phyloP scores from a whole-genome alignment of 2,888 invertebrate species.

The Ctena decussata region DNA sequence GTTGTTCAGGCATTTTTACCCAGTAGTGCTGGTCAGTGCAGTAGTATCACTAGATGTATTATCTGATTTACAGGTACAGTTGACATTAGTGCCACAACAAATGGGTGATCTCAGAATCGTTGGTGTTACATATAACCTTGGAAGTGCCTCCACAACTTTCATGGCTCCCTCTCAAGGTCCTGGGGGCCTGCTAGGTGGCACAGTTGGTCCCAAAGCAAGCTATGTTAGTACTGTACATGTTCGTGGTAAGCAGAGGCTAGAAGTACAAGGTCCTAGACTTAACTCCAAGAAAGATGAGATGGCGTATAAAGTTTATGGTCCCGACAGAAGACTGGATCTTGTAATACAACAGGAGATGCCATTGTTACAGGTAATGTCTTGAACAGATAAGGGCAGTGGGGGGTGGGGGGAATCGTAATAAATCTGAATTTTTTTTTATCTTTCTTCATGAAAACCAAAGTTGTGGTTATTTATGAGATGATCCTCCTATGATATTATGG shows the following conservation, averaged over 20 bases:
- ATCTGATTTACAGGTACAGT: constrained; percentile 89
- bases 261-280: constrained; percentile 89
- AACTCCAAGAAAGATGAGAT: constrained; percentile 88
- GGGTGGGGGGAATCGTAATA: too few species aligned
- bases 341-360: constrained; percentile 93
- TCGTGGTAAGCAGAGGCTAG: constrained; percentile 86
- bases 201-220: constrained; percentile 72
- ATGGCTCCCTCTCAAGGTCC: constrained; percentile 70
- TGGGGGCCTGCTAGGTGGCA: constrained; percentile 45
- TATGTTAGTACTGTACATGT: constrained; percentile 81
- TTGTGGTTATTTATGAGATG: too few species aligned
- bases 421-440: too few species aligned
- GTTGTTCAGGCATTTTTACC: too few species aligned
- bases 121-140: constrained; percentile 91
- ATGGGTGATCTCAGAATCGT: constrained; percentile 92
- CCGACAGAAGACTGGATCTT: constrained; percentile 92
- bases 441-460: too few species aligned
- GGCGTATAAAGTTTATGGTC: constrained; percentile 88
- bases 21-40: too few species aligned
- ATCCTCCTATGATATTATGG: too few species aligned
- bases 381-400: too few species aligned
- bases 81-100: constrained; percentile 92
- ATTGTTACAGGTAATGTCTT: constrained; percentile 93
- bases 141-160: constrained; percentile 70
- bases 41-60: too few species aligned